Evolutionary conservation across 2,797 vertebrate species (phyloP), one percentile per base, ranked within the genome.

Genomic region (Petrocephalus schoutedeni): DNA sequence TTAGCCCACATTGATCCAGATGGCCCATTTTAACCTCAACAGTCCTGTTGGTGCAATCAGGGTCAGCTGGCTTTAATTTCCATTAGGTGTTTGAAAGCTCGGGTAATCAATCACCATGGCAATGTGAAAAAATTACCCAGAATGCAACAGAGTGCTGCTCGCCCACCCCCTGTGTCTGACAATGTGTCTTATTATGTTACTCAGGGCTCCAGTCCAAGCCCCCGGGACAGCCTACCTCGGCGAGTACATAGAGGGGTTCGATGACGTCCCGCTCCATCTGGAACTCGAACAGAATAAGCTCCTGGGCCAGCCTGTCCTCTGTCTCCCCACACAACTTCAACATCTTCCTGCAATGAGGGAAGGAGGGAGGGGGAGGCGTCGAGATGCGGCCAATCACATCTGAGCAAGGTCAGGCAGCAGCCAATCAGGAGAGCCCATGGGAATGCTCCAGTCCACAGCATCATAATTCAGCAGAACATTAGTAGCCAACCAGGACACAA

Each of bases 191-290:
- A 49, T 83, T 51, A 83, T 83, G 49, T 83, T 83, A 83, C 49
- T 53, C 23, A 83, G 80, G 41, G 80, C 80, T 54, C 9, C 49
- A 23, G 21, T 53, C 80, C 8, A 83, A 51, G 49, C 51, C 49
- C 19, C 19, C 4, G 19, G 8, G 80, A 10, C 23, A 36, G 19
- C 88, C 94, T 90, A 99, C 98, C 97, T 99, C 98, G 0, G 98
- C 97, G 10, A 99, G 95, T 88, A 97, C 91, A 0, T 98, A 98
- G 23, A 99, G 93, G 0, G 98, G 98, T 88, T 99, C 98, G 49
- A 98, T 98, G 92, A 99, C 98, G 0, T 99, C 98, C 90, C 96
- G 94, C 92, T 99, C 98, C 56, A 98, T 96, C 94, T 98, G 97
- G 91, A 97, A 93, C 93, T 99, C 98, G 54, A 99, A 99, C 90